These are phyloP conservation scores for Hypomecis atomaria DNA, from an alignment of 2,888 invertebrate species.

Conservation along the genomic window DNA sequence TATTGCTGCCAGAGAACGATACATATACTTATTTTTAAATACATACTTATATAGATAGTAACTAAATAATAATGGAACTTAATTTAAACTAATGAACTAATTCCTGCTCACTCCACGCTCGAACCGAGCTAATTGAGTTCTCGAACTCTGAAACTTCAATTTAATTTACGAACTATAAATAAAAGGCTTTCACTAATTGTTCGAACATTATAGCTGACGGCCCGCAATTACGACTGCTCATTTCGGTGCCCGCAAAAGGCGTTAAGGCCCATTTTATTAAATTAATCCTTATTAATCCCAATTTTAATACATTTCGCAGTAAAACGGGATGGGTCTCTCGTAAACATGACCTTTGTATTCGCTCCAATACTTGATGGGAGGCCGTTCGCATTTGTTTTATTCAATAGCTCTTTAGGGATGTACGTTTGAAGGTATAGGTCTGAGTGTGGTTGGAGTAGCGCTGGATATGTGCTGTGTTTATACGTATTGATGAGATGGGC, in stretches of 20 bases:
- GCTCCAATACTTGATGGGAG: conserved; percentile 26
- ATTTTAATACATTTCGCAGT: conserved; percentile 63
- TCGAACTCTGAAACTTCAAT: conserved; percentile 27
- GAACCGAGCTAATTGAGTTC: conserved; percentile 20
- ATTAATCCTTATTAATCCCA: conserved; percentile 72
- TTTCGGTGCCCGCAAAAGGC: conserved; percentile 42
- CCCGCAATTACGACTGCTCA: conserved; percentile 39
- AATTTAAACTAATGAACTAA: not conserved
- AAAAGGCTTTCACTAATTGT: conserved; percentile 43
- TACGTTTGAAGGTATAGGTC: conserved; percentile 21
- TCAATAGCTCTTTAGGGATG: conserved; percentile 38
- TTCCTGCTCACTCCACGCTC: not conserved
- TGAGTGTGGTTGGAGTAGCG: conserved; percentile 13
- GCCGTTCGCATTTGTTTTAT: conserved; percentile 39
- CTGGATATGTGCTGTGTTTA: conserved; percentile 1
- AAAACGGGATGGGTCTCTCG: conserved; percentile 62
- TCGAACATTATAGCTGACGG: conserved; percentile 38
- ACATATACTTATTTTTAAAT: too few relatives aligned
- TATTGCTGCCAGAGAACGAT: too few relatives aligned
- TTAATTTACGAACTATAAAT: conserved; percentile 48
- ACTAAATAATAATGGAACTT: not conserved
- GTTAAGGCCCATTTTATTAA: conserved; percentile 67
- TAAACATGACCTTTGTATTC: conserved; percentile 57
- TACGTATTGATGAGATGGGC: too few relatives aligned
- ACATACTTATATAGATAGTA: too few relatives aligned